Evolutionary conservation across 2,888 invertebrate species (phyloP).

Genomic region (Cerceris ruficornis): DNA sequence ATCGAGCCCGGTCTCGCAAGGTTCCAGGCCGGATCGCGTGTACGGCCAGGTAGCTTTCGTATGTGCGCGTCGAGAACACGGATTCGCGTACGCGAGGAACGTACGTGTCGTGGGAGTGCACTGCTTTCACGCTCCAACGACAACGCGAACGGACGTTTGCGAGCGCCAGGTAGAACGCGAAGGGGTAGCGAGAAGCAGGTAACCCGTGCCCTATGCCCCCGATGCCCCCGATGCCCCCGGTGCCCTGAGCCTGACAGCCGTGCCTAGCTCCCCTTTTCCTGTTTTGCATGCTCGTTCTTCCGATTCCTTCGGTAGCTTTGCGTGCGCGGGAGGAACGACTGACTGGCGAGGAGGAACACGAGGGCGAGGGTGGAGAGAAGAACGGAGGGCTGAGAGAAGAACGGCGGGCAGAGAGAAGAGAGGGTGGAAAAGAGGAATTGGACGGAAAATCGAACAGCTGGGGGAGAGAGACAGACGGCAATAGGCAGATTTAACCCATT

Average conservation of each 20-base stretch:
- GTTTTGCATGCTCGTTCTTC: slow-evolving; percentile 38
- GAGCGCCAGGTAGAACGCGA: slow-evolving; percentile 61
- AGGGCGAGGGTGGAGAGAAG: background rate
- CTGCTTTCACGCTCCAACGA: slow-evolving; percentile 53
- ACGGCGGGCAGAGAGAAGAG: background rate
- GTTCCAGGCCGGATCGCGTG: slow-evolving; percentile 35
- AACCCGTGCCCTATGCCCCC: slow-evolving; percentile 56
- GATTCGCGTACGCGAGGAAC: background rate
- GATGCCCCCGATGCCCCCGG: too few species aligned
- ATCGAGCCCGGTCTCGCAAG: slow-evolving; percentile 45
- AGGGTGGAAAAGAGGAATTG: background rate
- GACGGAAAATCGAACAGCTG: background rate
- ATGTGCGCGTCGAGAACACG: background rate
- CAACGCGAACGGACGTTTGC: slow-evolving; percentile 48
- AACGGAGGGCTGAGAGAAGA: slow-evolving; percentile 12
- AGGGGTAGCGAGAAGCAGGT: slow-evolving; percentile 49
- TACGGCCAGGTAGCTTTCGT: background rate
- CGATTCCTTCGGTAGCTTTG: slow-evolving; percentile 11
- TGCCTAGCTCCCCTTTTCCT: slow-evolving; percentile 41
- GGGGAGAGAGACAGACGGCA: background rate
- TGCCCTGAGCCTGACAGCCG: slow-evolving; percentile 71
- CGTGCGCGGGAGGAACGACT: background rate
- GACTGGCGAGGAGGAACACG: background rate
- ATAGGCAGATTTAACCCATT: slow-evolving; percentile 24
- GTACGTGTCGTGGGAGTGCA: background rate